These are phyloP conservation scores for Anguilla anguilla DNA, from an alignment of 2,797 vertebrate species.

Conservation along the genomic window DNA sequence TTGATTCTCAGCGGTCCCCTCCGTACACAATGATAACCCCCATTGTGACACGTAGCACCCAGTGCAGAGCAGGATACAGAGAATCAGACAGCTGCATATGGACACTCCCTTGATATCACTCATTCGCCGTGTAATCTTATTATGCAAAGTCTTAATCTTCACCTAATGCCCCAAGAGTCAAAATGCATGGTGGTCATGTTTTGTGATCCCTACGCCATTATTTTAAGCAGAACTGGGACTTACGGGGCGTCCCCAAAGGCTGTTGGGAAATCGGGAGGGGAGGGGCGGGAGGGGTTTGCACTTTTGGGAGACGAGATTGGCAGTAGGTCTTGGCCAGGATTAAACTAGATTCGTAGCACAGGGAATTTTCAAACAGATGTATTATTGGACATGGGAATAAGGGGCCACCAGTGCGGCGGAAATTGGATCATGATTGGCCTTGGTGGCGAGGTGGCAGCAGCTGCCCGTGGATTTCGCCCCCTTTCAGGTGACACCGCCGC, in stretches of 20 bases:
- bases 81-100: conserved; percentile 98
- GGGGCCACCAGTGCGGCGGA: conserved; percentile 84
- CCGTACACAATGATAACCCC: conserved; percentile 70
- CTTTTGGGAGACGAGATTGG: conserved; percentile 87
- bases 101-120: conserved; percentile 99
- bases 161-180: conserved; percentile 83
- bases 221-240: conserved; percentile 89
- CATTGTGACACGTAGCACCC: conserved; percentile 84
- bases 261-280: conserved; percentile 74
- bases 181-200: conserved; percentile 90
- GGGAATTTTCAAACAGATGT: conserved; percentile 91
- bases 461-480: conserved; percentile 86
- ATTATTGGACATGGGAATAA: conserved; percentile 94
- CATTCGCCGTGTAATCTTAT: conserved; percentile 99
- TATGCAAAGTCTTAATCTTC: conserved; percentile 95
- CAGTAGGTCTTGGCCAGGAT: conserved; percentile 90
- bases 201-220: conserved; percentile 90
- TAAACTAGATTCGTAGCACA: conserved; percentile 93
- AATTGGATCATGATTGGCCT: conserved; percentile 87
- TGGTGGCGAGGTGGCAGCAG: conserved; percentile 82
- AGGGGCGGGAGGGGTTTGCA: conserved; percentile 77
- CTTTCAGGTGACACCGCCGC: conserved; percentile 89
- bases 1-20: conserved; percentile 81
- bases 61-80: conserved; percentile 87
- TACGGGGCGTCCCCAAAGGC: conserved; percentile 84